A percentile compares a stretch with the other conserved stretches of the same genome.
These are phyloP conservation scores for Drosophila arawakana DNA, from an alignment of 1,140 invertebrate species.

Conservation along the genomic window DNA sequence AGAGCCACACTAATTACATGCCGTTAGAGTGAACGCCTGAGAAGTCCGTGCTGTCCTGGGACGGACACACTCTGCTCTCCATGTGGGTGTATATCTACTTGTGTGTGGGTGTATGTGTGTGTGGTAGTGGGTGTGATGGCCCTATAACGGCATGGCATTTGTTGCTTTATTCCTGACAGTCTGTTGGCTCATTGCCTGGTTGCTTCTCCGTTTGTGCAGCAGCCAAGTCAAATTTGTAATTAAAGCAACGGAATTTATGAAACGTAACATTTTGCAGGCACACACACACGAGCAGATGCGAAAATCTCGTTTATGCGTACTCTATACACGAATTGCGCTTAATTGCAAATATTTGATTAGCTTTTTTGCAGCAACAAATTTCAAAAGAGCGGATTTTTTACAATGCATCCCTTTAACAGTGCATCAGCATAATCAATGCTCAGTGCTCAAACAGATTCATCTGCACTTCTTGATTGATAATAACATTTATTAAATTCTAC, in stretches of 20 bases:
- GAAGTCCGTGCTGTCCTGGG: slow-evolving; percentile 35
- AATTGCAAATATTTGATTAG: neutral
- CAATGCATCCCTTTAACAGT: neutral
- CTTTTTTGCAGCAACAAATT: neutral
- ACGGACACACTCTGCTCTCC: slow-evolving; percentile 14
- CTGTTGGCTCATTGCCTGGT: slow-evolving; percentile 43
- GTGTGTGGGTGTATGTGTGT: slow-evolving; percentile 8
- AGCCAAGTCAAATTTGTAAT: slow-evolving; percentile 76
- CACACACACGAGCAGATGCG: slow-evolving; percentile 9
- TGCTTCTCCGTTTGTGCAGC: slow-evolving; percentile 35
- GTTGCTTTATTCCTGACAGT: slow-evolving; percentile 19
- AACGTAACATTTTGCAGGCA: slow-evolving; percentile 75
- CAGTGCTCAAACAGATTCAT: neutral
- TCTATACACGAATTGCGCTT: slow-evolving; percentile 10
- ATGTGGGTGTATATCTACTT: slow-evolving; percentile 13
- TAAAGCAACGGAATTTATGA: slow-evolving; percentile 80
- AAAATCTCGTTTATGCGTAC: slow-evolving; percentile 22
- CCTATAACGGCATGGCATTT: slow-evolving; percentile 23
- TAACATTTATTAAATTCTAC: too few relatives aligned
- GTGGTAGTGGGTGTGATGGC: slow-evolving; percentile 21
- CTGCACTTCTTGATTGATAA: too few relatives aligned
- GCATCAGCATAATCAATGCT: neutral
- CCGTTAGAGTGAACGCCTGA: slow-evolving; percentile 77
- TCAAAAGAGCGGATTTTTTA: neutral
- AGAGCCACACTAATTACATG: slow-evolving; percentile 83